These are phyloP conservation scores for Myiopsitta monachus DNA, from an alignment of 2,113 vertebrate species.

Conservation along the genomic window DNA sequence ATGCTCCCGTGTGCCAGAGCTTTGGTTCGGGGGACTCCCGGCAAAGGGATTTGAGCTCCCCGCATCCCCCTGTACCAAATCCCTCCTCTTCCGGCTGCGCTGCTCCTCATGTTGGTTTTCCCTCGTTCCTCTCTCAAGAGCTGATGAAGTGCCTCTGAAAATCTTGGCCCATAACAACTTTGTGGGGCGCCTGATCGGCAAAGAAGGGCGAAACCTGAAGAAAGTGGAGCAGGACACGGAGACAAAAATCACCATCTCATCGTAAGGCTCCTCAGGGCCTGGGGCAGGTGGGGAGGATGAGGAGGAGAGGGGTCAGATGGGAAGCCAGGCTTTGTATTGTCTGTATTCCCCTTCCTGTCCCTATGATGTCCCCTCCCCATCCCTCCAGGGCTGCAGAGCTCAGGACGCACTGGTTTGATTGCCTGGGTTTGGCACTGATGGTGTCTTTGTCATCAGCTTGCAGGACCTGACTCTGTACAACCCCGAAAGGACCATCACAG, in stretches of 20 bases:
- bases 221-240: conserved; percentile 96
- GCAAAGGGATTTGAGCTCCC: background rate
- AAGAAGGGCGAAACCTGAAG: conserved; percentile 94
- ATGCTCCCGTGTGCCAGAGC: background rate
- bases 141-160: conserved; percentile 94
- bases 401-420: background rate
- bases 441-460: conserved; percentile 71
- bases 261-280: conserved; percentile 74
- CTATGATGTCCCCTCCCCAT: background rate
- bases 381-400: background rate
- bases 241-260: conserved; percentile 96
- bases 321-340: background rate
- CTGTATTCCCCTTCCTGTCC: rapidly evolving
- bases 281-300: background rate
- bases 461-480: conserved; percentile 95
- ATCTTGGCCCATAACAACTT: conserved; percentile 96
- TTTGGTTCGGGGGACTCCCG: background rate
- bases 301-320: background rate
- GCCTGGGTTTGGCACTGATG: rapidly evolving
- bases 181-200: conserved; percentile 92
- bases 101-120: background rate
- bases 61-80: rapidly evolving
- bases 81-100: background rate
- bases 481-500: conserved; percentile 91
- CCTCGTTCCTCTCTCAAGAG: conserved; percentile 61